Percentiles rank a stretch among this genome's conserved stretches.
These are phyloP conservation scores for Byasa hedistus DNA, from an alignment of 2,888 invertebrate genomes.

Conservation along the genomic window DNA sequence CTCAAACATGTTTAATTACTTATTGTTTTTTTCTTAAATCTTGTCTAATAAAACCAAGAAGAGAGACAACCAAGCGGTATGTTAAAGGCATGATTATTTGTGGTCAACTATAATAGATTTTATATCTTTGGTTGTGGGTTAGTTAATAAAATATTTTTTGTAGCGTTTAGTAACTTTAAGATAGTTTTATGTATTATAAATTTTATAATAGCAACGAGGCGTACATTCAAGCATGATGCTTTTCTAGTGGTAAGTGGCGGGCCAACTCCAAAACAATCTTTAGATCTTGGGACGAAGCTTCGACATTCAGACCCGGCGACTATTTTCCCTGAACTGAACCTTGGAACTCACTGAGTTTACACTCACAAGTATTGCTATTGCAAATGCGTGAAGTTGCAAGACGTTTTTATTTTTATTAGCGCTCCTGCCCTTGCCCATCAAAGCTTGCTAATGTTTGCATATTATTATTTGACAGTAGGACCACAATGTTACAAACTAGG, in stretches of 20 bases:
- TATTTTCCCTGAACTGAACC: too few species aligned
- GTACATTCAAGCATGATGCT: neutral
- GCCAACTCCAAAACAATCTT: neutral
- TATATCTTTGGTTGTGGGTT: conserved; percentile 20
- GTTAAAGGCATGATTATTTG: conserved; percentile 21
- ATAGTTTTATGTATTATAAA: neutral
- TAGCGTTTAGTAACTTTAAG: neutral
- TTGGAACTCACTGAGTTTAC: too few species aligned
- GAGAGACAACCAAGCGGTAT: neutral
- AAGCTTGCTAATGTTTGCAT: neutral
- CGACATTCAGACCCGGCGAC: too few species aligned
- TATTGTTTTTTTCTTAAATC: neutral
- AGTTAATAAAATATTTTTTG: neutral
- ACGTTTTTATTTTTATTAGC: too few species aligned
- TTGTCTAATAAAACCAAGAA: neutral
- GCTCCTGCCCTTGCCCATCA: neutral
- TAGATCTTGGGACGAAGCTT: neutral
- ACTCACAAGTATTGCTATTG: too few species aligned
- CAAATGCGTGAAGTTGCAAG: too few species aligned
- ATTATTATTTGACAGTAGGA: neutral
- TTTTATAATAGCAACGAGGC: neutral
- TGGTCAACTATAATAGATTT: conserved; percentile 21
- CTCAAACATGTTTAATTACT: neutral
- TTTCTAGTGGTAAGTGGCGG: neutral
- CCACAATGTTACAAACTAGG: neutral